These are phyloP conservation scores for Epinotia brunnichana DNA, from an alignment of 2,888 invertebrate genomes.

Conservation along the genomic window DNA sequence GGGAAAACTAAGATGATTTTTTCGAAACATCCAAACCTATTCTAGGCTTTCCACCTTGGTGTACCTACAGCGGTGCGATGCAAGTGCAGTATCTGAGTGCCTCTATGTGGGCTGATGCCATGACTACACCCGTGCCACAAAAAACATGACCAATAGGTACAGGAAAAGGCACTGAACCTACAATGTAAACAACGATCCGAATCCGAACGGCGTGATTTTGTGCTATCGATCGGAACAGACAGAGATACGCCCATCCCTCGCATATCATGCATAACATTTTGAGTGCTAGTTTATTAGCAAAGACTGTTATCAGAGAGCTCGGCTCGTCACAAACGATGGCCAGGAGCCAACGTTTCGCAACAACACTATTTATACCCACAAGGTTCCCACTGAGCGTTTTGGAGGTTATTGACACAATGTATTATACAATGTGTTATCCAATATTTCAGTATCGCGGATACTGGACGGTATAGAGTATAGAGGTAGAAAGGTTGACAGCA, in stretches of 20 bases:
- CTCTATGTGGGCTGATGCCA: neutral
- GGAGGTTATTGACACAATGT: conserved; percentile 80
- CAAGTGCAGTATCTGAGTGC: neutral
- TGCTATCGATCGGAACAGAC: conserved; percentile 16
- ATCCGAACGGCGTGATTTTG: neutral
- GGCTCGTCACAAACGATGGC: conserved; percentile 64
- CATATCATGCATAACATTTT: conserved; percentile 39
- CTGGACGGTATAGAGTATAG: conserved; percentile 54
- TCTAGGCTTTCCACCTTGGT: neutral
- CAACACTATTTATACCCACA: conserved; percentile 73
- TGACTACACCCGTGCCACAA: neutral
- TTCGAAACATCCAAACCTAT: neutral
- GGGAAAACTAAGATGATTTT: neutral
- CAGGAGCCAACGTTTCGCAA: conserved; percentile 78
- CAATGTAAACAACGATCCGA: conserved; percentile 16
- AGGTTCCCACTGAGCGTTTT: conserved; percentile 79
- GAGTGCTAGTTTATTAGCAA: conserved; percentile 51
- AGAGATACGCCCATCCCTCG: conserved; percentile 3
- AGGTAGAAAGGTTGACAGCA: conserved; percentile 74
- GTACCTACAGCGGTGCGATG: neutral
- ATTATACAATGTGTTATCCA: conserved; percentile 72
- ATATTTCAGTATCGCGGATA: conserved; percentile 58
- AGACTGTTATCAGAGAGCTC: conserved; percentile 63
- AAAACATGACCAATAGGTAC: neutral
- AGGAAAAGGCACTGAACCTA: conserved; percentile 24